Evolutionary conservation across 2,113 vertebrate genomes (phyloP).

Genomic region (Oxyura jamaicensis): DNA sequence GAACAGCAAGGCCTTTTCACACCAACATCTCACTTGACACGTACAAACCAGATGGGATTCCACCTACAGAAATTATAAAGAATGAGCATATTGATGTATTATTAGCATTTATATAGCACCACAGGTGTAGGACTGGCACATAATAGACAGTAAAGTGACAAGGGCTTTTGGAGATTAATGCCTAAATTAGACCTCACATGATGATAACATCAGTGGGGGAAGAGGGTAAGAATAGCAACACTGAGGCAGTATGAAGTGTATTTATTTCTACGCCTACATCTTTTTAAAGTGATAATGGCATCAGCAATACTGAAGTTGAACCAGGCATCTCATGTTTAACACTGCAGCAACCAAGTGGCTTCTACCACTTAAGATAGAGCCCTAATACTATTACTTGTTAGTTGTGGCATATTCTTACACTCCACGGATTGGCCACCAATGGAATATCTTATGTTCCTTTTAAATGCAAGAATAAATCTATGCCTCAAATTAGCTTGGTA

Average conservation of each 20-base stretch:
- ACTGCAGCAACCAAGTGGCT: not conserved
- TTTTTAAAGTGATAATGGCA: slow-evolving; percentile 16
- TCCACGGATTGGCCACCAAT: not conserved
- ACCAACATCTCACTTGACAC: not conserved
- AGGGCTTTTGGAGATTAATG: not conserved
- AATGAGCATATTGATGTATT: slow-evolving; percentile 48
- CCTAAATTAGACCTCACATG: slow-evolving; percentile 32
- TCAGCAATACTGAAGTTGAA: not conserved
- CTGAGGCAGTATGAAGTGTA: not conserved
- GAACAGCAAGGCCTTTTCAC: slow-evolving; percentile 35
- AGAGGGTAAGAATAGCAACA: not conserved
- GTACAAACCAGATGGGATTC: slow-evolving; percentile 59
- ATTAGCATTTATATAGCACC: slow-evolving; percentile 50
- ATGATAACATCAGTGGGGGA: slow-evolving; percentile 1
- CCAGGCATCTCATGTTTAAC: not conserved
- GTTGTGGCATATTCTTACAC: not conserved
- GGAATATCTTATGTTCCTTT: not conserved
- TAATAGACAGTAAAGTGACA: slow-evolving; percentile 58
- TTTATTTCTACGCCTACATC: not conserved
- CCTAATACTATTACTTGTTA: not conserved
- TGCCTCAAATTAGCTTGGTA: not conserved
- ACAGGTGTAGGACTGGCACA: slow-evolving; percentile 45
- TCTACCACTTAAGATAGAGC: not conserved
- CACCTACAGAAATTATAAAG: slow-evolving; percentile 34
- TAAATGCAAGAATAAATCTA: not conserved